Evolutionary conservation across 2,113 vertebrate species (phyloP).

Genomic region (Brachirus orientalis): DNA sequence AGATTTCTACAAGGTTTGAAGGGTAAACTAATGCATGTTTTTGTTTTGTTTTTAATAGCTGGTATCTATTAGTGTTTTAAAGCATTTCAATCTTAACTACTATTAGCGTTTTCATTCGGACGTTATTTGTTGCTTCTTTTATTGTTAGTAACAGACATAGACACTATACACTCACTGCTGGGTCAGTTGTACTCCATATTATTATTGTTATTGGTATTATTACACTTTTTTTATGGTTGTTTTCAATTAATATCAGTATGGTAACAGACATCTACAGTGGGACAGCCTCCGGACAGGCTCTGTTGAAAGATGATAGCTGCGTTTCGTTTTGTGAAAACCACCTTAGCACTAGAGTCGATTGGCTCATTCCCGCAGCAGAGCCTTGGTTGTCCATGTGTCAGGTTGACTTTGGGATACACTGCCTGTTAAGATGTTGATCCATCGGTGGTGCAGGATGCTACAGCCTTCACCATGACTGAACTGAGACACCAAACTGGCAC

Average conservation of each 20-base stretch:
- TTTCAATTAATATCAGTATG: slow-evolving; percentile 85
- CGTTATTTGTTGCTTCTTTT: slow-evolving; percentile 84
- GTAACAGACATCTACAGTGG: slow-evolving; percentile 79
- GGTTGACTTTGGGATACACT: slow-evolving; percentile 18
- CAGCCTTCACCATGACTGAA: slow-evolving; percentile 68
- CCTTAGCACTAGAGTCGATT: background rate
- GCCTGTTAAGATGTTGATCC: slow-evolving; percentile 70
- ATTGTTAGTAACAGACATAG: slow-evolving; percentile 91
- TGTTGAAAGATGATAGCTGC: slow-evolving; percentile 39
- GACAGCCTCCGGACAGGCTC: slow-evolving; percentile 89
- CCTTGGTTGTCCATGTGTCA: no score
- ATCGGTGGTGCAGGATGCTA: slow-evolving; percentile 82
- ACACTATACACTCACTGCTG: slow-evolving; percentile 95
- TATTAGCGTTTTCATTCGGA: slow-evolving; percentile 89
- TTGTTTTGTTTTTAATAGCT: slow-evolving; percentile 88
- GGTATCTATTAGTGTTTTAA: slow-evolving; percentile 98
- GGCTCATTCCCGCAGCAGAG: background rate
- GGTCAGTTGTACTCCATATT: slow-evolving; percentile 95
- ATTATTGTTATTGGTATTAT: slow-evolving; percentile 68
- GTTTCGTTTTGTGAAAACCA: slow-evolving; percentile 28
- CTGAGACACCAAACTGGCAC: slow-evolving; percentile 43
- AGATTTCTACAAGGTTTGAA: slow-evolving; percentile 83
- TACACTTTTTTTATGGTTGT: slow-evolving; percentile 73
- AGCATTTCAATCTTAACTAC: slow-evolving; percentile 90
- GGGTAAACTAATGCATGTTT: slow-evolving; percentile 88